Conservation (phyloP, 2,113 vertebrate species). For the Aspidoscelis tigris region DNA sequence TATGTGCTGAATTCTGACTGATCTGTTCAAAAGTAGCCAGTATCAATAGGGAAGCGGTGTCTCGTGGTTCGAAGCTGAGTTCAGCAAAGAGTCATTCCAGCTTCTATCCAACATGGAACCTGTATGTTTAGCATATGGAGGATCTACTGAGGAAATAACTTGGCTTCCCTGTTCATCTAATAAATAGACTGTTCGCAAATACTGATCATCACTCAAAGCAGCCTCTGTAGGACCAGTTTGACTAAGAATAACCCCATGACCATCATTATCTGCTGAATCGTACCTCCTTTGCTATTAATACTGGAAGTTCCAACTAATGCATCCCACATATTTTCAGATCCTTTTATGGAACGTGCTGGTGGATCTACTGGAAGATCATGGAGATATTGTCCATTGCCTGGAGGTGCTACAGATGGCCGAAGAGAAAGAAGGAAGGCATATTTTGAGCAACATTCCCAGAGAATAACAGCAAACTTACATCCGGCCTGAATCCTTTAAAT, state of each 20-base stretch:
- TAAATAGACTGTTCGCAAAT: neutral
- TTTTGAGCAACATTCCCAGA: no score
- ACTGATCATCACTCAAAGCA: no score
- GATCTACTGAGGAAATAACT: no score
- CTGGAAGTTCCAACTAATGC: neutral
- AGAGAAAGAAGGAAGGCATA: no score
- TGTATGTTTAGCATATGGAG: no score
- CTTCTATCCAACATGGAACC: neutral
- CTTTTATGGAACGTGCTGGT: neutral
- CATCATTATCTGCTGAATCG: neutral
- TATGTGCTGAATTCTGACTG: no score
- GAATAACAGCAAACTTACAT: no score
- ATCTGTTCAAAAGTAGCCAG: no score
- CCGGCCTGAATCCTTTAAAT: no score
- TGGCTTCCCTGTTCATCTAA: neutral
- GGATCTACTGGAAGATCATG: fast-evolving
- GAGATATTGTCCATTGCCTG: fast-evolving
- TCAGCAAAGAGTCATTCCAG: neutral
- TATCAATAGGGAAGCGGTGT: no score
- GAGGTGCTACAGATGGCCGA: neutral
- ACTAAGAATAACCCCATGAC: neutral
- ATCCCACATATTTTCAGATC: neutral
- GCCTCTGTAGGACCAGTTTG: neutral
- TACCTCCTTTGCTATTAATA: neutral
- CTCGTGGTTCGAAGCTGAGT: no score